phyloP scores from a whole-genome alignment of 2,113 vertebrate genomes.

The Corythoichthys haematopterus region DNA sequence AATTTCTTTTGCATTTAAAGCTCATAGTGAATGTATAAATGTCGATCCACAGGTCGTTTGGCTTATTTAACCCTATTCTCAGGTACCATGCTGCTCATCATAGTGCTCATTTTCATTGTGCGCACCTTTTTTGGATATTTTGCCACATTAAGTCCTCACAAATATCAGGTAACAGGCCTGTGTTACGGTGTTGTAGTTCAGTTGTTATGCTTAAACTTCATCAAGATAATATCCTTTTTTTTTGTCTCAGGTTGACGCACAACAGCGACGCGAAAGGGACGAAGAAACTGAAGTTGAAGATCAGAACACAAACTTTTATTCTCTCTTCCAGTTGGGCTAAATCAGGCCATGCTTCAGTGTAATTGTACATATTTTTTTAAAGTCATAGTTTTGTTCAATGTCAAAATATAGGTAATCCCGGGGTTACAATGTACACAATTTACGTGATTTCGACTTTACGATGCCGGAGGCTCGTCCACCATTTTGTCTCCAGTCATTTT shows the following conservation, averaged over 20 bases:
- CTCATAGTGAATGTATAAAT: no score
- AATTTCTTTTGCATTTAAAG: neutral
- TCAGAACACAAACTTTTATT: neutral
- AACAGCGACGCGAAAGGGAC: no score
- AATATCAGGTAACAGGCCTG: conserved; percentile 84
- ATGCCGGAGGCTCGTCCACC: no score
- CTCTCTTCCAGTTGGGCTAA: neutral
- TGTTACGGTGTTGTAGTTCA: no score
- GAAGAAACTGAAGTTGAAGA: neutral
- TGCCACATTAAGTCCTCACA: conserved; percentile 98
- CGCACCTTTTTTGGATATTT: conserved; percentile 97
- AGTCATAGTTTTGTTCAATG: neutral
- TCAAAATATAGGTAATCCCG: no score
- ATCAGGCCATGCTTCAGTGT: neutral
- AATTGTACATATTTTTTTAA: neutral
- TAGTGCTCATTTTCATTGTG: conserved; percentile 92
- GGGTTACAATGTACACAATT: no score
- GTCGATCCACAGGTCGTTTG: conserved; percentile 73
- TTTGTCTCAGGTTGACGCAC: neutral
- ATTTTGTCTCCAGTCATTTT: no score
- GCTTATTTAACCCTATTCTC: conserved; percentile 93
- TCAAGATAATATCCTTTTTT: neutral
- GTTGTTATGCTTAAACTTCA: neutral
- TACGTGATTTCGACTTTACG: no score
- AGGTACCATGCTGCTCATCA: conserved; percentile 90